phyloP scores from a whole-genome alignment of 2,888 invertebrate species.

The Mongoloraphidia duomilia region DNA sequence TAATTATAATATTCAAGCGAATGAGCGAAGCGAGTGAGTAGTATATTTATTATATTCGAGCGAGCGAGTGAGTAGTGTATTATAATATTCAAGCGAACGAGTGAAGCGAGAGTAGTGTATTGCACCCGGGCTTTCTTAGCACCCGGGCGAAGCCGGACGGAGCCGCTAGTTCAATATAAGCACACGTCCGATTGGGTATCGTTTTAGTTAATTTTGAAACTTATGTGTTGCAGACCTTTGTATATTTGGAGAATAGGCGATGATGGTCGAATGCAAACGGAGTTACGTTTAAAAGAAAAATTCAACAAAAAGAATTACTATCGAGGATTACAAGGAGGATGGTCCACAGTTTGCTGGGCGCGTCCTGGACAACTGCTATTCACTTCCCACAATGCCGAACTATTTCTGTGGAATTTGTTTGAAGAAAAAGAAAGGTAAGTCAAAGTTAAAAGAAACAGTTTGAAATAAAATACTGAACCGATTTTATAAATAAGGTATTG shows the following conservation, averaged over 20 bases:
- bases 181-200: slow-evolving; percentile 1
- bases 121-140: no score
- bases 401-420: slow-evolving; percentile 44
- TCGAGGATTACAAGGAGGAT: slow-evolving; percentile 18
- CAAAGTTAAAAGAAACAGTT: background rate
- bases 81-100: no score
- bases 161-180: slow-evolving; percentile 22
- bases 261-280: slow-evolving; percentile 36
- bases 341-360: slow-evolving; percentile 45
- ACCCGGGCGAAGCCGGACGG: no score
- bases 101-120: no score
- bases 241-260: slow-evolving; percentile 51
- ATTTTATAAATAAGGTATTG: no score
- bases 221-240: slow-evolving; percentile 31
- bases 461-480: background rate
- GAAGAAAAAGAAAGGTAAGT: slow-evolving; percentile 8
- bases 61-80: no score
- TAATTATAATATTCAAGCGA: no score
- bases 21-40: no score
- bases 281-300: slow-evolving; percentile 21
- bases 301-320: slow-evolving; percentile 13
- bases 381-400: slow-evolving; percentile 42
- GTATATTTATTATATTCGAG: no score
- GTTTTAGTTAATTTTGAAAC: slow-evolving; percentile 4
- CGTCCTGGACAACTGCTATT: slow-evolving; percentile 38